phyloP scores from a whole-genome alignment of 2,888 invertebrate species.

The Thera britannica region DNA sequence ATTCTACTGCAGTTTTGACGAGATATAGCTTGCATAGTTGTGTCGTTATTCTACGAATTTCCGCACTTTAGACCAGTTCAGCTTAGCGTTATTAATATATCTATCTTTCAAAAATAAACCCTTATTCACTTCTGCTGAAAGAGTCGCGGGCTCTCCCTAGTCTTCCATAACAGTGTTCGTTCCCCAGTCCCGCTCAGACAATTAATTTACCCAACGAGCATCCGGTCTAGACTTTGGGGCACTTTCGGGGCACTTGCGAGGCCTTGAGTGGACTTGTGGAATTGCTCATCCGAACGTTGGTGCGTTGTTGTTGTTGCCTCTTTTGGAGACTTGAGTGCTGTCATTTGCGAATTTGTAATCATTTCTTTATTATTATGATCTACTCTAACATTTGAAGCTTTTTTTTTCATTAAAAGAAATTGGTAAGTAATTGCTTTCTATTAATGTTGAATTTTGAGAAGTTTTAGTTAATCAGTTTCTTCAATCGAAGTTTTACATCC shows the following conservation, averaged over 20 bases:
- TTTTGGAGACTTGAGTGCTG: not conserved
- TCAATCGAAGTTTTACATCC: too few relatives aligned
- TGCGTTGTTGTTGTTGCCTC: not conserved
- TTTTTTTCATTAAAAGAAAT: too few relatives aligned
- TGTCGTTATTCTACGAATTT: too few relatives aligned
- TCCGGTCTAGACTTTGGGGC: constrained; percentile 67
- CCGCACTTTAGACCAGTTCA: too few relatives aligned
- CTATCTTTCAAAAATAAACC: not conserved
- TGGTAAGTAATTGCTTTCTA: too few relatives aligned
- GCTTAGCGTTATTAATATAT: too few relatives aligned
- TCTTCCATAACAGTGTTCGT: constrained; percentile 22
- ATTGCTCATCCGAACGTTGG: constrained; percentile 29
- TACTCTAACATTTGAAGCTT: too few relatives aligned
- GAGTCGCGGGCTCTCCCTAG: not conserved
- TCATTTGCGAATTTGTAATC: constrained; percentile 15
- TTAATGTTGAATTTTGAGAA: too few relatives aligned
- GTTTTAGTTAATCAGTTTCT: too few relatives aligned
- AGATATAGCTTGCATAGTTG: too few relatives aligned
- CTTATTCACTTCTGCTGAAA: not conserved
- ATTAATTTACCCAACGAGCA: constrained; percentile 58
- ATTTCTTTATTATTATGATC: too few relatives aligned
- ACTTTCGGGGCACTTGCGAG: constrained; percentile 39
- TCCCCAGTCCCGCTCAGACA: constrained; percentile 46
- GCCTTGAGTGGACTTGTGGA: constrained; percentile 36
- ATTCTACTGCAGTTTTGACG: too few relatives aligned